Evolutionary conservation across 1,140 invertebrate genomes (phyloP), one percentile per base, ranked within the genome.

Genomic region (Idris sp.): DNA sequence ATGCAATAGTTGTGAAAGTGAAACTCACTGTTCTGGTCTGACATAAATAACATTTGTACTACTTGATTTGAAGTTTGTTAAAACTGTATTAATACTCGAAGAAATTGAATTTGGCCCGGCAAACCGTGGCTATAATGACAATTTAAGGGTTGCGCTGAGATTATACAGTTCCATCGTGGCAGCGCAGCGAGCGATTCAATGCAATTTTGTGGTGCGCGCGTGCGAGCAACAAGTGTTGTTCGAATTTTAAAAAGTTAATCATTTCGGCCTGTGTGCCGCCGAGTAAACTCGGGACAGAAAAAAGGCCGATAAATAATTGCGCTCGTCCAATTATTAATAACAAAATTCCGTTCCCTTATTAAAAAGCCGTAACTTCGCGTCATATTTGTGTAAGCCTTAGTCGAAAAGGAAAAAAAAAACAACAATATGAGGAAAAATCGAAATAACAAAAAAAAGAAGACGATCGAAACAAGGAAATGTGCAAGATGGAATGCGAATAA

Each of bases 401-500:
- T 19, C 1, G 11, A 46, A 46, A 44, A 15, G 1, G 54, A 35
- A 16, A 58, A 16, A 44, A 58, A 44, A 48, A n/a, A n/a, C n/a
- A n/a, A n/a, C n/a, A n/a, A n/a, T n/a, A n/a, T n/a, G n/a, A n/a
- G n/a, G n/a, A n/a, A n/a, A n/a, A n/a, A n/a, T n/a, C n/a, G n/a
- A n/a, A n/a, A n/a, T n/a, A n/a, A n/a, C n/a, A n/a, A n/a, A n/a
- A n/a, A n/a, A n/a, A n/a, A n/a, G n/a, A n/a, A 43, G 35, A 44
- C 31, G 19, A 10, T 2, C 46, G 59, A 6, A 19, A 49, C 56
- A 22, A 38, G 33, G 10, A 35, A 13, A 15, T 38, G 64, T 9
- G 46, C 35, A 73, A 46, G 28, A 18, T 65, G 69, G 71, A 67
- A 74, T 74, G 16, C 62, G 38, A 74, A 44, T 56, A 67, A 74